These are phyloP conservation scores for Caenorhabditis panamensis DNA, from an alignment of 2,888 invertebrate species.

Conservation along the genomic window DNA sequence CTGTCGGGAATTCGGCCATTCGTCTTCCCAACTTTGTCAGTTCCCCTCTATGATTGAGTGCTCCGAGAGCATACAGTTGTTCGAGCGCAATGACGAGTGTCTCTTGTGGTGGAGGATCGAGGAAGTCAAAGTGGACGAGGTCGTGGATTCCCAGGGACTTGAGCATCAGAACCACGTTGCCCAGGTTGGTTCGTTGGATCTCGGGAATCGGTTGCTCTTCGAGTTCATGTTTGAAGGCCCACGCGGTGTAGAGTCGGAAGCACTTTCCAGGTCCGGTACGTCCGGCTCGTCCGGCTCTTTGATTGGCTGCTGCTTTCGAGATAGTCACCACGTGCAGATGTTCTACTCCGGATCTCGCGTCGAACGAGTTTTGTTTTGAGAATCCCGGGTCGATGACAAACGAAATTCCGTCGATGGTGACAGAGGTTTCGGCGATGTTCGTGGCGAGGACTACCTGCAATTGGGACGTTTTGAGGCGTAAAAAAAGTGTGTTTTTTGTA, in stretches of 20 bases:
- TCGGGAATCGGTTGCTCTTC: conserved; percentile 98
- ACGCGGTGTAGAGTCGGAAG: conserved; percentile 96
- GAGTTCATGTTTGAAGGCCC: conserved; percentile 98
- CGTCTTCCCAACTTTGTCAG: conserved; percentile 95
- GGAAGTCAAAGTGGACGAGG: conserved; percentile 96
- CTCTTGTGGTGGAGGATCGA: conserved; percentile 94
- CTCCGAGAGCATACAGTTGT: conserved; percentile 96
- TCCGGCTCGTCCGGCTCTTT: conserved; percentile 95
- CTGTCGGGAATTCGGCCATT: conserved; percentile 99
- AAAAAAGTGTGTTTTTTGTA: too few species aligned
- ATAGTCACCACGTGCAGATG: conserved; percentile 98
- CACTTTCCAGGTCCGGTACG: conserved; percentile 99
- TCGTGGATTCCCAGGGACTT: conserved; percentile 98
- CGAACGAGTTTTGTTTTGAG: conserved; percentile 97
- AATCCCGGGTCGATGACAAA: conserved; percentile 99
- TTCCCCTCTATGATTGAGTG: conserved; percentile 95
- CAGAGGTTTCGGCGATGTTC: conserved; percentile 98
- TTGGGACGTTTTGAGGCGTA: neutral
- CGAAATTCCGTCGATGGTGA: conserved; percentile 98
- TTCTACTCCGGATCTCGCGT: conserved; percentile 98
- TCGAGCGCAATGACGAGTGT: conserved; percentile 91
- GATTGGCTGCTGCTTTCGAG: conserved; percentile 95
- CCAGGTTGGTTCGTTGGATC: conserved; percentile 96
- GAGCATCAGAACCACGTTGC: conserved; percentile 95
- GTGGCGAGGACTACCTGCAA: conserved; percentile 92